Conservation (phyloP, 1,140 invertebrate species). For the Drosophila sulfurigaster region DNA sequence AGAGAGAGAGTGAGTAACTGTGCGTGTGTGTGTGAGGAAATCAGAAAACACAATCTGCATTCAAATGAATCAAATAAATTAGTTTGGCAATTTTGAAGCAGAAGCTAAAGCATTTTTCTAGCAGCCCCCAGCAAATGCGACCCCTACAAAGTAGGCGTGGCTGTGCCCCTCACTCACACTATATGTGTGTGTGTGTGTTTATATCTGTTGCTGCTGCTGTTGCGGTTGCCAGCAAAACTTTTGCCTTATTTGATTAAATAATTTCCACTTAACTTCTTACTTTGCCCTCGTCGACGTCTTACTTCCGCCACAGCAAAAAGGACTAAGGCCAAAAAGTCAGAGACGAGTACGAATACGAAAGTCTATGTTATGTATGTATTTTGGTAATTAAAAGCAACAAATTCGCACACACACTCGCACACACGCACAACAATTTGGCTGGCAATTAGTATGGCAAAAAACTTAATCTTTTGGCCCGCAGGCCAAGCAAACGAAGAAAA, state of each 20-base stretch:
- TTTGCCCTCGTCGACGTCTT: constrained; percentile 33
- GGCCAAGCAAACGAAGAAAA: constrained; percentile 49
- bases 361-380: constrained; percentile 12
- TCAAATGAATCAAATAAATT: constrained; percentile 83
- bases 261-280: constrained; percentile 80
- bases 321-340: constrained; percentile 19
- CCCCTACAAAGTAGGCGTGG: constrained; percentile 10
- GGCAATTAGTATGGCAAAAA: constrained; percentile 77
- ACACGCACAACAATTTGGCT: constrained; percentile 59
- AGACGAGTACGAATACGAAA: neutral
- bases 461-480: constrained; percentile 66
- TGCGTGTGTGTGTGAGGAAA: constrained; percentile 19
- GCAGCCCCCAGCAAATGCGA: constrained; percentile 24
- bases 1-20: neutral
- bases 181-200: neutral
- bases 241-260: constrained; percentile 81
- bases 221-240: constrained; percentile 50
- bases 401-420: constrained; percentile 35
- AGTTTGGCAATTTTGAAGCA: constrained; percentile 67
- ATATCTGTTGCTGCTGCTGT: constrained; percentile 21
- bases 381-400: constrained; percentile 69
- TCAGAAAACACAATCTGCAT: constrained; percentile 76
- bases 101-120: constrained; percentile 47
- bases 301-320: constrained; percentile 28
- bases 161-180: neutral